Evolutionary conservation across 2,113 vertebrate species (phyloP).

Genomic region (Ginglymostoma cirratum): DNA sequence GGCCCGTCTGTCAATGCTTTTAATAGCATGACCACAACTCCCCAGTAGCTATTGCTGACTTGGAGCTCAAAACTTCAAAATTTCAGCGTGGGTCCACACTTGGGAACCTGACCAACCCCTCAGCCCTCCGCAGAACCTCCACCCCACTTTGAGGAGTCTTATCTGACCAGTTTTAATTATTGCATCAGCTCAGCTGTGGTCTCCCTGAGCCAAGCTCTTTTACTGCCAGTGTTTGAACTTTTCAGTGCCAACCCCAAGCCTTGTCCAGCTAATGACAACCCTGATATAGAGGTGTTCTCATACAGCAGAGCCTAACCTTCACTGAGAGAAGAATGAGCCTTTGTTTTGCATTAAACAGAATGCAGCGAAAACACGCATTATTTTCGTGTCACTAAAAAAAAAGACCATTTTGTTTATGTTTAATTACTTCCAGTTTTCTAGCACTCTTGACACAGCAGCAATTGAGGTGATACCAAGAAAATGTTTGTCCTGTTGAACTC

Average conservation of each 20-base stretch:
- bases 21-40: too few relatives aligned
- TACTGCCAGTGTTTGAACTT: neutral
- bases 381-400: neutral
- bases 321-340: neutral
- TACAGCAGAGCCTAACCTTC: neutral
- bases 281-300: neutral
- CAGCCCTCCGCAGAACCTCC: too few relatives aligned
- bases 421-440: slow-evolving; percentile 7
- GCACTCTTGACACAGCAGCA: neutral
- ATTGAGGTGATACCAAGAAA: neutral
- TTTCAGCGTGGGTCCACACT: too few relatives aligned
- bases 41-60: too few relatives aligned
- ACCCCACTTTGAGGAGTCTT: neutral
- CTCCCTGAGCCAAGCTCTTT: neutral
- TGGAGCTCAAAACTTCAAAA: too few relatives aligned
- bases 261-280: neutral
- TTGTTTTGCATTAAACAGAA: neutral
- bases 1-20: too few relatives aligned
- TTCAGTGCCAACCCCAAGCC: neutral
- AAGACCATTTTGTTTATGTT: neutral
- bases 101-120: too few relatives aligned
- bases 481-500: neutral
- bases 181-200: neutral
- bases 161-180: neutral
- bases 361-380: neutral